Conservation (phyloP, 1,140 invertebrate genomes). For the Calephelis virginiensis region DNA sequence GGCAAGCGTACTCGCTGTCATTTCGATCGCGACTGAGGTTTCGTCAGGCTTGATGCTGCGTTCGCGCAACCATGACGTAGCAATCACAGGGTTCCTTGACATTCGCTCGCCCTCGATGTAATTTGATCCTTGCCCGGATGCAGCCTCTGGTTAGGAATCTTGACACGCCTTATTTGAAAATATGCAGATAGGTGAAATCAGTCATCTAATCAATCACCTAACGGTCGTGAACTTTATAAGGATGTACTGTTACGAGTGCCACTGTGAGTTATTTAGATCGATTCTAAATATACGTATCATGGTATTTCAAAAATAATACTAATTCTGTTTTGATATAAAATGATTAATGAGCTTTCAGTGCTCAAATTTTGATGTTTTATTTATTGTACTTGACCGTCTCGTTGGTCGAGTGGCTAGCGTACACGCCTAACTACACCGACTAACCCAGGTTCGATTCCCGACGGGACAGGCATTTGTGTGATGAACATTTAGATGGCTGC, state of each 20-base stretch:
- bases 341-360: too few species aligned
- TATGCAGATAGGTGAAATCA: slow-evolving; percentile 39
- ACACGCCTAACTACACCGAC: too few species aligned
- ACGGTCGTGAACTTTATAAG: slow-evolving; percentile 57
- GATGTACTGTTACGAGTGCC: background rate
- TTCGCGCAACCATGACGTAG: slow-evolving; percentile 33
- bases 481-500: too few species aligned
- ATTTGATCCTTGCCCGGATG: slow-evolving; percentile 73
- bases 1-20: slow-evolving; percentile 62
- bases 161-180: slow-evolving; percentile 58
- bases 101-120: slow-evolving; percentile 67
- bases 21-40: slow-evolving; percentile 60
- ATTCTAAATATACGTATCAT: background rate
- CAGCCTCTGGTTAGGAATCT: slow-evolving; percentile 69
- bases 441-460: too few species aligned
- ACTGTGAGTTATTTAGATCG: background rate
- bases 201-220: slow-evolving; percentile 40
- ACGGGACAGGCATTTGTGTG: too few species aligned
- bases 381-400: too few species aligned
- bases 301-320: background rate
- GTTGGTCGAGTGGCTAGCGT: too few species aligned
- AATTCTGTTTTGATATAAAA: too few species aligned
- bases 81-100: slow-evolving; percentile 65
- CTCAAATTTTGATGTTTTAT: too few species aligned
- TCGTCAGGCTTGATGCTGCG: slow-evolving; percentile 19